A percentile compares a stretch with the other conserved stretches of the same genome.
These are phyloP conservation scores for Synergus laeviventris DNA, from an alignment of 2,888 invertebrate genomes.

Conservation along the genomic window DNA sequence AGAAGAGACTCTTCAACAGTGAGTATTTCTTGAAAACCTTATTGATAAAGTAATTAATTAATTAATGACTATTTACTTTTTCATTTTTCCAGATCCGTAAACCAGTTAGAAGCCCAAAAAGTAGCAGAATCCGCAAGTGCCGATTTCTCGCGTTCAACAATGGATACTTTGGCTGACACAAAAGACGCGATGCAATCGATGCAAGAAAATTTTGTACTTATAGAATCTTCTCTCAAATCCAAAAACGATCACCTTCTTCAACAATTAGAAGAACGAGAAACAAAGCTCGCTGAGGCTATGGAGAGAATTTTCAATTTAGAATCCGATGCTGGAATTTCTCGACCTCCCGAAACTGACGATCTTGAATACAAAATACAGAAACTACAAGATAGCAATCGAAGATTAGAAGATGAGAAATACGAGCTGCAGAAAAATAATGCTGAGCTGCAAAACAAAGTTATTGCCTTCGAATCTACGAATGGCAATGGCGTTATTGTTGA, in stretches of 20 bases:
- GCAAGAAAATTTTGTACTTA: slow-evolving; percentile 86
- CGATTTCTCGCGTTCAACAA: slow-evolving; percentile 75
- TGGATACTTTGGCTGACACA: slow-evolving; percentile 86
- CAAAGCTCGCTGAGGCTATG: slow-evolving; percentile 75
- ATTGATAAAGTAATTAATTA: slow-evolving; percentile 18
- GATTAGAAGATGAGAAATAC: slow-evolving; percentile 69
- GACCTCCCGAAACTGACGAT: slow-evolving; percentile 60
- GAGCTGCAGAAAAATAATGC: slow-evolving; percentile 68
- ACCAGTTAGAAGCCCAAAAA: slow-evolving; percentile 62
- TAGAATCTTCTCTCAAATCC: slow-evolving; percentile 84
- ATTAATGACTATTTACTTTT: slow-evolving; percentile 29
- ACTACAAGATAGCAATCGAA: slow-evolving; percentile 64
- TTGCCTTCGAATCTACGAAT: slow-evolving; percentile 57
- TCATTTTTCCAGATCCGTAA: slow-evolving; percentile 59
- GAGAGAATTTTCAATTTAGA: slow-evolving; percentile 67
- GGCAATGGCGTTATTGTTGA: slow-evolving; percentile 62
- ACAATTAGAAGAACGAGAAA: slow-evolving; percentile 79
- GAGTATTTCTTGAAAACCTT: slow-evolving; percentile 42
- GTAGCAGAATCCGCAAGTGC: slow-evolving; percentile 63
- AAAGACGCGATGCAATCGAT: slow-evolving; percentile 87
- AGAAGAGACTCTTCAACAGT: slow-evolving; percentile 78
- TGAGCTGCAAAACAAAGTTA: slow-evolving; percentile 67
- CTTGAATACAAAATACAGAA: slow-evolving; percentile 64
- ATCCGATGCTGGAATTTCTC: slow-evolving; percentile 63
- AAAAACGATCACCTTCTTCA: slow-evolving; percentile 80